Evolutionary conservation across 2,888 invertebrate genomes (phyloP).

Genomic region (Aproaerema taeniolella): DNA sequence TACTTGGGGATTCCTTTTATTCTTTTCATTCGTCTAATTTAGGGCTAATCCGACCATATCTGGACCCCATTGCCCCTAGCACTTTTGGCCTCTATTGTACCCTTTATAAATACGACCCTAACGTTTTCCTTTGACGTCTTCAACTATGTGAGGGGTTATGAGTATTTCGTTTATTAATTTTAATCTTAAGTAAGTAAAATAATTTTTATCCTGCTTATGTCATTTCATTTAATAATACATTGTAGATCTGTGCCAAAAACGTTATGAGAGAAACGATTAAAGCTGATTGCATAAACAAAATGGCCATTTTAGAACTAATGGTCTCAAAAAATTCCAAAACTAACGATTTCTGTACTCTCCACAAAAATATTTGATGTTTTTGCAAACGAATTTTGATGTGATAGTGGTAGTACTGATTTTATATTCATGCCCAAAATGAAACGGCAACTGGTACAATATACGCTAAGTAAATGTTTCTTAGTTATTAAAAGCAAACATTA

Average conservation of each 20-base stretch:
- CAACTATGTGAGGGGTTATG: slow-evolving; percentile 30
- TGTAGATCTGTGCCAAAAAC: too few species aligned
- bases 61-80: slow-evolving; percentile 32
- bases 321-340: too few species aligned
- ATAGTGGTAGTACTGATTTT: too few species aligned
- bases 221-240: too few species aligned
- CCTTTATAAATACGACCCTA: slow-evolving; percentile 39
- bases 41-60: slow-evolving; percentile 39
- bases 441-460: slow-evolving; percentile 28
- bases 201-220: too few species aligned
- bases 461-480: slow-evolving; percentile 42
- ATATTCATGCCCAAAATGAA: background rate
- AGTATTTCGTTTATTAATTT: slow-evolving; percentile 17
- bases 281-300: too few species aligned
- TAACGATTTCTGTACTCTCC: too few species aligned
- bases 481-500: slow-evolving; percentile 62
- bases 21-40: slow-evolving; percentile 49
- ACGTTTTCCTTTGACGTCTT: slow-evolving; percentile 34
- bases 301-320: too few species aligned
- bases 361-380: too few species aligned
- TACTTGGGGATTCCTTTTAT: slow-evolving; percentile 43
- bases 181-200: background rate
- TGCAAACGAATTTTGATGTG: too few species aligned
- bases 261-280: too few species aligned
- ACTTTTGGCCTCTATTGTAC: slow-evolving; percentile 38